phyloP scores from a whole-genome alignment of 2,113 vertebrate species.

The Phycodurus eques region DNA sequence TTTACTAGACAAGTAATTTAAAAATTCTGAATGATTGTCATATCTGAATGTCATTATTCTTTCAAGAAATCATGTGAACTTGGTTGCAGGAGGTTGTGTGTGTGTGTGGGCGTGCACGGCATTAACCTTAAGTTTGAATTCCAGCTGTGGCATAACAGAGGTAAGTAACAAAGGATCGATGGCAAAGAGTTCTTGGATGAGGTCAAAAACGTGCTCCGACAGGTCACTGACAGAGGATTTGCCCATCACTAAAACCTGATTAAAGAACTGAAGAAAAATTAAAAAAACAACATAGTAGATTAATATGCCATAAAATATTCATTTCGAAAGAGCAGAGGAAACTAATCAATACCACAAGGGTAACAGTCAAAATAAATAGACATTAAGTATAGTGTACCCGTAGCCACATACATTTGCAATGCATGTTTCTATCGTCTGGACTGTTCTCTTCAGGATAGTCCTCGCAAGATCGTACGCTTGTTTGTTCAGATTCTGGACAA shows the following conservation, averaged over 20 bases:
- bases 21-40: not conserved
- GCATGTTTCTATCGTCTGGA: slow-evolving; percentile 95
- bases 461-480: slow-evolving; percentile 97
- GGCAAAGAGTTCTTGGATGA: slow-evolving; percentile 98
- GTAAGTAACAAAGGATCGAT: slow-evolving; percentile 94
- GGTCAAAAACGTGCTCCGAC: slow-evolving; percentile 97
- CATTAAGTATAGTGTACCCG: not conserved
- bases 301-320: not conserved
- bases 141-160: slow-evolving; percentile 98
- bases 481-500: slow-evolving; percentile 93
- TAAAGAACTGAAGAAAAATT: slow-evolving; percentile 85
- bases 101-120: not conserved
- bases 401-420: slow-evolving; percentile 89
- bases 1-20: too few relatives aligned
- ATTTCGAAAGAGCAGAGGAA: not conserved
- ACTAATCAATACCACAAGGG: not conserved
- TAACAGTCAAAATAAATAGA: not conserved
- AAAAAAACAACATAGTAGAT: not conserved
- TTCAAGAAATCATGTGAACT: not conserved
- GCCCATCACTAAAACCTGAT: slow-evolving; percentile 97
- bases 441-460: slow-evolving; percentile 94
- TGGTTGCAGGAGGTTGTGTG: not conserved
- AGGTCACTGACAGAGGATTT: slow-evolving; percentile 98
- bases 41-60: not conserved
- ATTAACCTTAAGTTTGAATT: slow-evolving; percentile 94